Percentiles rank a stretch among this genome's conserved stretches.
Conservation (phyloP, 2,113 vertebrate species). For the Camelus dromedarius region DNA sequence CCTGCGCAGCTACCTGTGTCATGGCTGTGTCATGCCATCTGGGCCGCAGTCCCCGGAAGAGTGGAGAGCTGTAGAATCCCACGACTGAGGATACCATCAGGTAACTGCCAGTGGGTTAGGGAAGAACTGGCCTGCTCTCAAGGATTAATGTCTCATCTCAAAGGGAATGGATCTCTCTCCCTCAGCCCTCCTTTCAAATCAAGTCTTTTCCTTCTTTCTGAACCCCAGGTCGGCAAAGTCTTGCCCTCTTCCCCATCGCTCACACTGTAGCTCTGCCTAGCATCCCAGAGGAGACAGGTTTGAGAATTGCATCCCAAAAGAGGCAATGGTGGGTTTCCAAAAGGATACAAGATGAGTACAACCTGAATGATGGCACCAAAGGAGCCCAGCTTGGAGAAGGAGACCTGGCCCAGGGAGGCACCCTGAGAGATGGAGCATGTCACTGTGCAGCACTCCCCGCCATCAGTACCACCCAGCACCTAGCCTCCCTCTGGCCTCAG, state of each 20-base stretch:
- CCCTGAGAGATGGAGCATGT: constrained; percentile 85
- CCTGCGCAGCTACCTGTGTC: constrained; percentile 90
- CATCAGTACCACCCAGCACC: background rate
- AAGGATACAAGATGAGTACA: constrained; percentile 98
- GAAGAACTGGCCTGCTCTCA: constrained; percentile 61
- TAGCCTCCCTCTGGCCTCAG: background rate
- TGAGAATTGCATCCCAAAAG: background rate
- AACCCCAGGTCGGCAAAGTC: background rate
- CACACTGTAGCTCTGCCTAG: background rate
- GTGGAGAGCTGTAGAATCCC: constrained; percentile 97
- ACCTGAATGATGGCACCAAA: constrained; percentile 97
- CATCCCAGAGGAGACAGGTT: background rate
- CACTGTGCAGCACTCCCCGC: background rate
- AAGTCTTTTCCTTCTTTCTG: constrained; percentile 45
- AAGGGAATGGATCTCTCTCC: accelerated
- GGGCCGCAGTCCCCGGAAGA: constrained; percentile 93
- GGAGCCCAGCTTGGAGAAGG: constrained; percentile 97
- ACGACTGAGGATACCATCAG: constrained; percentile 97
- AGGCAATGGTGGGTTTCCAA: background rate
- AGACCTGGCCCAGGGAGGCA: constrained; percentile 94
- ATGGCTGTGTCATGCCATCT: constrained; percentile 93
- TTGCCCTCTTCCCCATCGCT: background rate
- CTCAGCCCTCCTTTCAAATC: background rate
- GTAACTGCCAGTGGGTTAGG: constrained; percentile 89
- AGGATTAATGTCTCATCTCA: background rate